Base-by-base conservation (phyloP, 1,140 invertebrate species). In the Melanaphis sacchari region DNA sequence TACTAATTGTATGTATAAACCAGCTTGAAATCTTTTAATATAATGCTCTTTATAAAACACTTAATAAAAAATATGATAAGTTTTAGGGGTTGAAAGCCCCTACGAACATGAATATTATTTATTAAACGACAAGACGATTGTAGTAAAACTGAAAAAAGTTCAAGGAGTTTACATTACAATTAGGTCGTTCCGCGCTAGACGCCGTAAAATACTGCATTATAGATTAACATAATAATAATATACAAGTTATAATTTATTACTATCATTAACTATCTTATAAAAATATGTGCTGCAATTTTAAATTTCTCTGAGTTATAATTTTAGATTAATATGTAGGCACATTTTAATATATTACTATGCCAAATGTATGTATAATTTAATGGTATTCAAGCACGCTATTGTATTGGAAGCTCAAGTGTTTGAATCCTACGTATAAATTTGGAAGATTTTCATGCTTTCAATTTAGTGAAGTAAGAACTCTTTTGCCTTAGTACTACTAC, bases 141-240 rank as follows among this genome's bases (percentile, higher is more conserved):
- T 41, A 2, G 38, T 93, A 31, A 38, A 38, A 92, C 91, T 82
- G 15, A 41, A 52, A 82, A 85, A 84, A 93, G 91, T 93, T 93
- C 81, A 93, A 85, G 91, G 91, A 41, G n/a, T 85, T 84, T 85
- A 84, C 40, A 38, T 93, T 26, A 85, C 43, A 93, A 93, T 93
- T 52, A 93, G 91, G 91, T 93, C 91, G 91, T 93, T 52, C 91
- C 66, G 43, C 90, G 1, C 9, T 26, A 91, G 41, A 81, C 36
- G 38, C 43, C 6, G 15, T 43, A 43, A 81, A 46, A 15, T 40
- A 43, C 41, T 82, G 41, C 36, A 82, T 52, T 82, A 81, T 82
- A 36, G 43, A 92, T 66, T 31, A 38, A 82, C 43, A n/a, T 91
- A 76, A n/a, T 76, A 76, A n/a, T 76, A 76, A 76, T 76, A n/a